Conservation (phyloP, 1,140 invertebrate species). For the Eulimnadia texana region DNA sequence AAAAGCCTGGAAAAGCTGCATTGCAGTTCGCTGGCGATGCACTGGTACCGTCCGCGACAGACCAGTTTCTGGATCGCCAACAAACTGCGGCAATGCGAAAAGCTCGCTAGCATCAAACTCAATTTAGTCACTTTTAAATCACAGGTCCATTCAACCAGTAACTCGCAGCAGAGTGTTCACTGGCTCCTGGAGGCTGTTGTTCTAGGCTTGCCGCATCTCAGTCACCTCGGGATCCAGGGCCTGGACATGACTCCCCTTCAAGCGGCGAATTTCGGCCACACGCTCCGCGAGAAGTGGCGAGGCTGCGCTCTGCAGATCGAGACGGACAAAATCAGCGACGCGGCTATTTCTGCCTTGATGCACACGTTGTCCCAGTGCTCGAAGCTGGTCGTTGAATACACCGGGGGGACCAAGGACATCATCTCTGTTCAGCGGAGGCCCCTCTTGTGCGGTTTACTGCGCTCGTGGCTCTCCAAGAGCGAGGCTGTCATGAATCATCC, state of each 20-base stretch:
- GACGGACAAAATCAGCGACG: background rate
- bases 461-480: background rate
- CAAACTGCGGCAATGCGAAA: conserved; percentile 8
- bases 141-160: background rate
- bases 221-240: conserved; percentile 2
- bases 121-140: conserved; percentile 10
- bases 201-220: conserved; percentile 1
- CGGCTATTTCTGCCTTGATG: background rate
- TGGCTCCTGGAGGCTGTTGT: conserved; percentile 9
- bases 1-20: background rate
- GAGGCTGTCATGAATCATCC: background rate
- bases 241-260: background rate
- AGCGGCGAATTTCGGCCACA: background rate
- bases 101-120: background rate
- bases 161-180: conserved; percentile 4
- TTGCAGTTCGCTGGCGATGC: background rate
- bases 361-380: background rate
- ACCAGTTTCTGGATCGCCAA: background rate
- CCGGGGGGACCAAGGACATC: background rate
- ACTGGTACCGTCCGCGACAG: conserved; percentile 7
- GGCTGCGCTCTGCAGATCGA: conserved; percentile 2
- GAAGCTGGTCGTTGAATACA: background rate
- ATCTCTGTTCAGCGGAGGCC: background rate
- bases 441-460: background rate
- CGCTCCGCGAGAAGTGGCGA: conserved; percentile 5